Base-by-base conservation (phyloP, 1,140 invertebrate genomes). In the Tetramorium parvispinum region DNA sequence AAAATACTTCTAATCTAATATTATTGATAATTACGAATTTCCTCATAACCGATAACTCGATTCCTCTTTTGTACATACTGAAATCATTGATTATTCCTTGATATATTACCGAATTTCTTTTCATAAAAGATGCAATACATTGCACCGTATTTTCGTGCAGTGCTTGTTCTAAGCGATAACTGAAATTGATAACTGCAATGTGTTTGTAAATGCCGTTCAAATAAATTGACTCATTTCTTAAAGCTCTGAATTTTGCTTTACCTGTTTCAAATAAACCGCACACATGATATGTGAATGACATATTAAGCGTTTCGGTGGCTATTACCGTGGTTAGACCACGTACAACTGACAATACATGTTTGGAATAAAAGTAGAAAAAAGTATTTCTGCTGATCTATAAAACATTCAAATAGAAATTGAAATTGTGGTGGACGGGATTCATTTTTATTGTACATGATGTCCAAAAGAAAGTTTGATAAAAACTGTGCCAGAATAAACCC, bases 261-360 rank as follows among this genome's bases (percentile, higher is more conserved):
- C 91, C 87, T 70, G 7, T 86, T n/a, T 70, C 71, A 49, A 91
- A 88, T 61, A 91, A 77, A 21, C 86, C 79, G 24, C 88, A 91
- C 40, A 63, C 71, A 53, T 91, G 88, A 32, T 88, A 82, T 13
- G 76, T 73, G 16, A 78, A 89, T 37, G 65, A 59, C 63, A 89
- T 75, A 18, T 86, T 57, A 61, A 91, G 73, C 0, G 77, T 68
- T 53, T 91, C 91, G 1, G 88, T 70, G 1, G 87, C 86, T 68
- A 85, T 27, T 8, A 91, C 63, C 0, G 87, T 66, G 0, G 77
- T 81, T 3, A 91, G 0, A 46, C 71, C 71, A n/a, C n/a, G n/a
- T n/a, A n/a, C n/a, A n/a, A 3, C 5, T 0, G 1, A 24, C 0
- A 13, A 83, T 0, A 10, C 5, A 18, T 0, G 21, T 0, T 4